phyloP scores from a whole-genome alignment of 2,888 invertebrate genomes.

The Nomada ferruginata region DNA sequence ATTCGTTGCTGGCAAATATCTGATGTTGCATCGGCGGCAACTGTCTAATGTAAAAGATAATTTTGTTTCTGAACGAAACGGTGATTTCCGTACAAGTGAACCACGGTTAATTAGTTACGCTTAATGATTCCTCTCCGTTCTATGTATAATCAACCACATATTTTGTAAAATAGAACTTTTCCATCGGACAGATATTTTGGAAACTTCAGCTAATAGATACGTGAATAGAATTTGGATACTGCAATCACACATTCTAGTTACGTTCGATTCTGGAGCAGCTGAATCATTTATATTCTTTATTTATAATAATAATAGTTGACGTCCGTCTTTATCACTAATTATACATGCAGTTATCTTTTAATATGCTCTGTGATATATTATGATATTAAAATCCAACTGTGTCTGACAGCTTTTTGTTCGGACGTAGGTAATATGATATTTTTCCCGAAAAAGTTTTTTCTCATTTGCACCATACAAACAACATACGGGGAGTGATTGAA shows the following conservation, averaged over 20 bases:
- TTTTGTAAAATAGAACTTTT: neutral
- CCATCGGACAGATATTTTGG: constrained; percentile 2
- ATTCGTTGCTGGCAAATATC: constrained; percentile 5
- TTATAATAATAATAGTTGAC: neutral
- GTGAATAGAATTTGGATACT: constrained; percentile 9
- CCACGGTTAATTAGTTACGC: constrained; percentile 6
- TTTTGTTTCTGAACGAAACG: neutral
- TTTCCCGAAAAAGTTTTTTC: too few relatives aligned
- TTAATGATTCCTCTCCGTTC: neutral
- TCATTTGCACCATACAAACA: too few relatives aligned
- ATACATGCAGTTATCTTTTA: neutral
- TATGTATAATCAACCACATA: neutral
- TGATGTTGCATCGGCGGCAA: neutral
- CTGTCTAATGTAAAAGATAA: neutral
- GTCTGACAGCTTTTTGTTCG: too few relatives aligned
- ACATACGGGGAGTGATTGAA: too few relatives aligned
- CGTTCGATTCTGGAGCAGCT: neutral
- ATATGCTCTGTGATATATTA: neutral
- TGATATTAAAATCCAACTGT: too few relatives aligned
- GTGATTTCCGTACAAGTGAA: neutral
- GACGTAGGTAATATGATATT: too few relatives aligned
- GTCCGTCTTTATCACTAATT: too few relatives aligned
- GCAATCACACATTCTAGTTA: neutral
- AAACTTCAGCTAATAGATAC: neutral
- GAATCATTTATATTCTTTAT: neutral